Evolutionary conservation across 2,113 vertebrate species (phyloP).

Genomic region (Serilophus lunatus): DNA sequence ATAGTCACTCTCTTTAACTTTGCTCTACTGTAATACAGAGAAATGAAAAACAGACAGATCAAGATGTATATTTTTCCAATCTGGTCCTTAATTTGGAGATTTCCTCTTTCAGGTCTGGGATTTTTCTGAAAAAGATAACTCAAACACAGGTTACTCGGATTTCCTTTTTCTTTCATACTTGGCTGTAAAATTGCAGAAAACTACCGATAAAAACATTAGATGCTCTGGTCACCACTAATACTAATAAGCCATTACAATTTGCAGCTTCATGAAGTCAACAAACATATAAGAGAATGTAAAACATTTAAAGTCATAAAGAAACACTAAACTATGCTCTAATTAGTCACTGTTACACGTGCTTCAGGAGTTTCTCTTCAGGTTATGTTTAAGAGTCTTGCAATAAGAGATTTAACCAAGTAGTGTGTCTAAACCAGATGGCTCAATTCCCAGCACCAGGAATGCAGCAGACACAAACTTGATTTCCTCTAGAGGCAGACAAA

Average conservation of each 20-base stretch:
- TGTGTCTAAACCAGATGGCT: rapidly evolving
- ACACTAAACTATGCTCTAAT: not conserved
- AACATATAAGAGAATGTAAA: not conserved
- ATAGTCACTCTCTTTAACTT: not conserved
- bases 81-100: not conserved
- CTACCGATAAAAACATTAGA: not conserved
- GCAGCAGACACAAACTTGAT: not conserved
- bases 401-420: not conserved
- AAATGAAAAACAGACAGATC: not conserved
- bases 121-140: not conserved
- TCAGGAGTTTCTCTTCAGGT: not conserved
- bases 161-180: not conserved
- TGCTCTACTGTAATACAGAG: not conserved
- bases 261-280: not conserved
- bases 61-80: not conserved
- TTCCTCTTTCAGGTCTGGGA: not conserved
- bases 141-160: not conserved
- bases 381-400: not conserved
- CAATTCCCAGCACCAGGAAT: not conserved
- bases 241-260: not conserved
- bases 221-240: not conserved
- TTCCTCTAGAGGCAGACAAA: not conserved
- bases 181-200: not conserved
- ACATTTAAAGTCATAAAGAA: not conserved
- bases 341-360: not conserved